Conservation (phyloP, 2,888 invertebrate genomes). For the Pogonocherus hispidulus region DNA sequence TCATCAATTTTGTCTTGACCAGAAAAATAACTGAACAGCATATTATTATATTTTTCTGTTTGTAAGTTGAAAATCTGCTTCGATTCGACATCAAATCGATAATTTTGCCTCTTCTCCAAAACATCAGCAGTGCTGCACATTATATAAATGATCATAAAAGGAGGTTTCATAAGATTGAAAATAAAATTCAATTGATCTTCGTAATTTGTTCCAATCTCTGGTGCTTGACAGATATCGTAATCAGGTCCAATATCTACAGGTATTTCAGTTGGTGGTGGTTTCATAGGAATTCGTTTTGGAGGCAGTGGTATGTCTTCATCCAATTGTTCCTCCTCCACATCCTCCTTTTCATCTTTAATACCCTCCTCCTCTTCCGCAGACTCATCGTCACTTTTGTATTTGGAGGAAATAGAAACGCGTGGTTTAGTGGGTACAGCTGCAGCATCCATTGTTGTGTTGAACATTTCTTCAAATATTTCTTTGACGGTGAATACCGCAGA, state of each 20-base stretch:
- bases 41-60: slow-evolving; percentile 54
- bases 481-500: slow-evolving; percentile 65
- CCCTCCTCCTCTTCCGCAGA: slow-evolving; percentile 53
- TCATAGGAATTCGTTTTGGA: not conserved
- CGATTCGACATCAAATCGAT: slow-evolving; percentile 60
- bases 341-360: slow-evolving; percentile 52
- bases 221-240: slow-evolving; percentile 50
- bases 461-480: slow-evolving; percentile 65
- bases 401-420: slow-evolving; percentile 49
- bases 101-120: slow-evolving; percentile 65
- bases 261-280: slow-evolving; percentile 1
- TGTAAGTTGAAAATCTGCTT: slow-evolving; percentile 58
- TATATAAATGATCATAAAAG: slow-evolving; percentile 72
- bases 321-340: slow-evolving; percentile 53
- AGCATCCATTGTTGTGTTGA: slow-evolving; percentile 53
- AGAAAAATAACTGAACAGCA: slow-evolving; percentile 67
- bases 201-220: slow-evolving; percentile 55
- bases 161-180: slow-evolving; percentile 59
- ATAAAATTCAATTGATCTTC: slow-evolving; percentile 64
- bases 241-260: slow-evolving; percentile 52
- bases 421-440: slow-evolving; percentile 47
- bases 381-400: slow-evolving; percentile 44
- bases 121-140: slow-evolving; percentile 72
- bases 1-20: slow-evolving; percentile 58
- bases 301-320: slow-evolving; percentile 51